A percentile compares a stretch with the other conserved stretches of the same genome.
Evolutionary conservation across 2,113 vertebrate genomes (phyloP).

Genomic region (Corythornis cristatus): DNA sequence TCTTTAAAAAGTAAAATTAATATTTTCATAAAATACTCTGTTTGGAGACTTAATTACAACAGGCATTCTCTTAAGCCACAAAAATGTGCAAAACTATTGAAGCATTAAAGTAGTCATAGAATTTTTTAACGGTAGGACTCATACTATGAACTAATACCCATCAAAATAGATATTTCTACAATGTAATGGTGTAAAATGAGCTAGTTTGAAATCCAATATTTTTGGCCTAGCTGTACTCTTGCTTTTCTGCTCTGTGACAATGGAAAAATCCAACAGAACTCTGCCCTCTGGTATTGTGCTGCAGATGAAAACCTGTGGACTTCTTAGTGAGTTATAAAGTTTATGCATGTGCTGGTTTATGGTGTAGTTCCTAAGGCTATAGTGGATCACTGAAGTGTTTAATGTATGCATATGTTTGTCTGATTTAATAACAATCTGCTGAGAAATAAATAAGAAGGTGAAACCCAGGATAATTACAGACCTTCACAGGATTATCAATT

Average conservation of each 20-base stretch:
- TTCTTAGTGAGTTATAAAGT: background rate
- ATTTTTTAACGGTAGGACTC: background rate
- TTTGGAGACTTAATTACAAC: background rate
- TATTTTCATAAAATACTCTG: background rate
- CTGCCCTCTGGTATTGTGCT: background rate
- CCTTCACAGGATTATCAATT: background rate
- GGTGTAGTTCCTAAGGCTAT: background rate
- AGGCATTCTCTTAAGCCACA: background rate
- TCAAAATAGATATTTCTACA: background rate
- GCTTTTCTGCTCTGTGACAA: background rate
- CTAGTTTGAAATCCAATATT: background rate
- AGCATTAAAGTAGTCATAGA: background rate
- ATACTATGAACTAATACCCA: background rate
- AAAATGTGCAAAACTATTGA: background rate
- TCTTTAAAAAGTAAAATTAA: background rate
- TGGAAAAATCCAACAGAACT: background rate
- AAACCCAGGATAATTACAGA: background rate
- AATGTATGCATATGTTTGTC: slow-evolving; percentile 9
- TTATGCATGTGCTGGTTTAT: background rate
- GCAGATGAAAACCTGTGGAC: background rate
- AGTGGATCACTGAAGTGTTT: background rate
- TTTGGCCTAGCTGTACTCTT: background rate
- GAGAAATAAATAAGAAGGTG: background rate
- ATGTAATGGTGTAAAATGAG: background rate
- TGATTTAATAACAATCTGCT: slow-evolving; percentile 32